phyloP scores from a whole-genome alignment of 1,140 invertebrate genomes.

The Drosophila pseudoobscura region DNA sequence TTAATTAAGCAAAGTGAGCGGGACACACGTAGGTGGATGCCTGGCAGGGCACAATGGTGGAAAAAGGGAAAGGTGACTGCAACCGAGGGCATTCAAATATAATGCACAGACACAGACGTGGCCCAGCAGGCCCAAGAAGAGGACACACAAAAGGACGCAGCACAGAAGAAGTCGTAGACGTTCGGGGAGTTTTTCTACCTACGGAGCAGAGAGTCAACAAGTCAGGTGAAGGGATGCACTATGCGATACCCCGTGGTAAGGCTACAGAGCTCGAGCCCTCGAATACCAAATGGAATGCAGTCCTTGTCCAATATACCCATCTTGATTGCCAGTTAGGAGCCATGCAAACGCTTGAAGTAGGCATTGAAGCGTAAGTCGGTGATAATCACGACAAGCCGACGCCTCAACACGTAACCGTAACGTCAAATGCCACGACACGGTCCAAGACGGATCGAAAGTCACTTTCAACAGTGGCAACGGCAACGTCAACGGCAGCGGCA shows the following conservation, averaged over 20 bases:
- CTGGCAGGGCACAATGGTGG: slow-evolving; percentile 2
- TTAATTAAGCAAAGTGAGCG: slow-evolving; percentile 82
- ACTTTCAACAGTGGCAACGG: slow-evolving; percentile 7
- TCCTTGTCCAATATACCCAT: slow-evolving; percentile 19
- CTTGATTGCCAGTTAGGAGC: neutral
- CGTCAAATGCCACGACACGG: slow-evolving; percentile 70
- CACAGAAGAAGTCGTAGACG: slow-evolving; percentile 25
- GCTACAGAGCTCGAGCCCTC: no score
- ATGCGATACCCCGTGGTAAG: neutral
- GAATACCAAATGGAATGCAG: neutral
- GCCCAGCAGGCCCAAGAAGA: slow-evolving; percentile 43
- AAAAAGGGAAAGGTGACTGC: slow-evolving; percentile 9
- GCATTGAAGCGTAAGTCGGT: slow-evolving; percentile 78
- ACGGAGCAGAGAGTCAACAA: slow-evolving; percentile 2
- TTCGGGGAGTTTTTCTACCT: slow-evolving; percentile 54
- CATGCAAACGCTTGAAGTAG: slow-evolving; percentile 56
- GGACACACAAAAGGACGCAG: slow-evolving; percentile 53
- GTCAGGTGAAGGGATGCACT: neutral
- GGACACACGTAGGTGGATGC: slow-evolving; percentile 59
- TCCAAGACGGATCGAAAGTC: slow-evolving; percentile 32
- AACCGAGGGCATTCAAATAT: slow-evolving; percentile 66
- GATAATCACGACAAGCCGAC: slow-evolving; percentile 76
- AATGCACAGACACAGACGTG: slow-evolving; percentile 65
- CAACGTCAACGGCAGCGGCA: slow-evolving; percentile 27
- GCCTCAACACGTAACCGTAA: slow-evolving; percentile 71